Base-by-base conservation (phyloP, 1,140 invertebrate genomes). In the Adoxophyes honmai region DNA sequence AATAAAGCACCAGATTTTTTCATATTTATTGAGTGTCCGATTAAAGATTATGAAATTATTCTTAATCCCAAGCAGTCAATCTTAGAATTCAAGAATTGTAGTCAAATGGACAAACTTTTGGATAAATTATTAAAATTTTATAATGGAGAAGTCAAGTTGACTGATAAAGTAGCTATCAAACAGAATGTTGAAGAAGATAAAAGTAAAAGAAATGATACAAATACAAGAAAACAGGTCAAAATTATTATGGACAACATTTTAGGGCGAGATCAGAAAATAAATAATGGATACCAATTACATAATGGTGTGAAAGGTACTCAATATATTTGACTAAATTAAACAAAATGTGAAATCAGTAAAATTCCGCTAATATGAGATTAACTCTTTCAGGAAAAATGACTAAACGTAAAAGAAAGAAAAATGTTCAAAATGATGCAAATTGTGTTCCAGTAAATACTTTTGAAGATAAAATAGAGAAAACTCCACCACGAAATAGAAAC, bases 71-170 rank as follows among this genome's bases (percentile, higher is more conserved):
- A 81, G 13, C 91, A 92, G 73, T 90, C 86, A 42, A 59, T 89
- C 16, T 79, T 93, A 11, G 91, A 93, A 79, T 94, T 94, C 70
- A 90, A 89, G 75, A 86, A 93, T 55, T 93, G 91, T 90, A 76
- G 89, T 33, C 59, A 77, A 44, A 69, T 94, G n/a, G 75, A 84
- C 9, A 75, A 78, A 52, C 83, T 91, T 39, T 63, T 93, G 34
- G 88, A 92, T 57, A 90, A 91, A 71, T 64, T 90, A 42, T 56
- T 92, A 3, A 73, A 81, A 54, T 84, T 89, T 60, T 87, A 86
- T 37, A 61, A 57, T 37, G 75, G 80, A 18, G 68, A 79, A 55
- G 16, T 68, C 15, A 66, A 61, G 14, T 35, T 75, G 1, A 67
- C 69, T 60, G 52, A 68, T 3, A 56, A 48, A 14, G 5, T 10